Evolutionary conservation across 2,888 invertebrate species (phyloP), one percentile per base, ranked within the genome.

Genomic region (Mactromeris polynyma): DNA sequence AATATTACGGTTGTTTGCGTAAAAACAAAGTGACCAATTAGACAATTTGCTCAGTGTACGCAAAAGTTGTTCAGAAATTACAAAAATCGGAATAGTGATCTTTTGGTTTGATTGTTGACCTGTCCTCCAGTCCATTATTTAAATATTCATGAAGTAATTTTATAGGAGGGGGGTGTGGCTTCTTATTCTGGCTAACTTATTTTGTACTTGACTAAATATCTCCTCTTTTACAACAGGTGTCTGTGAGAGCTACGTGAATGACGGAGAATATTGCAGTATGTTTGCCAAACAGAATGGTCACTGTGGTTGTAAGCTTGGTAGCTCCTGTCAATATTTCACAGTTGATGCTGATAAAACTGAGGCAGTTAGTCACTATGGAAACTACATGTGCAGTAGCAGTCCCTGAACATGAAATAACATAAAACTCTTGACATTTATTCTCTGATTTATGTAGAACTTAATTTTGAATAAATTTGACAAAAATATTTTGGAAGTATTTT

Each of bases 281-380:
- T 92, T 46, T 42, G 92, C 89, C 80, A 86, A 86, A 40, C 46
- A 36, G 0, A 92, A 92, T 42, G 92, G 92, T 36, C 89, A 90
- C 85, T 92, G 92, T 54, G 90, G 92, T 78, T 92, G 92, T 80
- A 92, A 92, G 73, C 33, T 77, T 31, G 90, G 90, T 11, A 80
- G 86, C 51, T 73, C 81, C 38, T 92, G 92, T 58, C 80, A 89
- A 64, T 87, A 38, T 69, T 54, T 85, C 26, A 26, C 7, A 26
- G n/a, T 26, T 21, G 21, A 14, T 73, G 58, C 46, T 38, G 38
- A 17, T 17, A 17, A 17, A 40, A 36, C 33, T 17, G 31, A 2
- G 17, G 19, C 33, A 77, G 36, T 17, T 77, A 26, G 58, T 26
- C n/a, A 64, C 26, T 64, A 64, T n/a, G 58, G 58, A 64, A 64